Evolutionary conservation across 2,888 invertebrate genomes (phyloP).

Genomic region (Meiosimyza decipiens): DNA sequence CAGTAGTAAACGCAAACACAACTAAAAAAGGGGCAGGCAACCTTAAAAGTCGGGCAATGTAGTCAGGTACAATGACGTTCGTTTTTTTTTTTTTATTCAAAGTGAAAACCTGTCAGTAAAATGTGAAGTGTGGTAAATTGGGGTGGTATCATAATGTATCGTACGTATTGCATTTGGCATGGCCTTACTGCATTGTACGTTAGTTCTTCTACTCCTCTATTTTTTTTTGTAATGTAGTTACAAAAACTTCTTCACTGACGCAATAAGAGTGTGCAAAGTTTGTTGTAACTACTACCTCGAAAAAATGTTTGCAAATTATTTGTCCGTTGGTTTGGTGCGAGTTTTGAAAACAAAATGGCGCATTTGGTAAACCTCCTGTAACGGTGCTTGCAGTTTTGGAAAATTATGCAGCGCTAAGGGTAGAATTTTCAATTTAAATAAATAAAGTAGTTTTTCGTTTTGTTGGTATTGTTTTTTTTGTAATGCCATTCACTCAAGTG

Average conservation of each 20-base stretch:
- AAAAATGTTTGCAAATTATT: constrained; percentile 23
- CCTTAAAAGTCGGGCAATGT: constrained; percentile 18
- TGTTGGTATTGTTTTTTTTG: too few relatives aligned
- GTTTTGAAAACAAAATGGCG: constrained; percentile 20
- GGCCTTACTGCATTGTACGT: not conserved
- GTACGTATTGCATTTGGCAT: constrained; percentile 17
- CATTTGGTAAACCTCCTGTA: not conserved
- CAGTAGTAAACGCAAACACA: not conserved
- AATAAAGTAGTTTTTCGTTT: too few relatives aligned
- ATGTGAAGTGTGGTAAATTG: not conserved
- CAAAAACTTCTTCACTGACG: not conserved
- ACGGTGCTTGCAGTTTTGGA: not conserved
- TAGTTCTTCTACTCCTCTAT: too few relatives aligned
- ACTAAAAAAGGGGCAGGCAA: not conserved
- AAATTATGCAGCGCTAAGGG: too few relatives aligned
- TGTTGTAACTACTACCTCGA: constrained; percentile 16
- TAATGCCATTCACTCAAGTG: too few relatives aligned
- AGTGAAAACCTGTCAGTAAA: too few relatives aligned
- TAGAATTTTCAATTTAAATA: too few relatives aligned
- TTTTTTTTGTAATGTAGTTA: too few relatives aligned
- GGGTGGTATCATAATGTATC: not conserved
- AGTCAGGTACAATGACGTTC: constrained; percentile 24
- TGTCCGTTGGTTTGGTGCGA: not conserved
- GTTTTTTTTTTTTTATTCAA: not conserved
- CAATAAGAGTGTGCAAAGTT: constrained; percentile 46